Base-by-base conservation (phyloP, 1,140 invertebrate genomes). In the Caenorhabditis briggsae region DNA sequence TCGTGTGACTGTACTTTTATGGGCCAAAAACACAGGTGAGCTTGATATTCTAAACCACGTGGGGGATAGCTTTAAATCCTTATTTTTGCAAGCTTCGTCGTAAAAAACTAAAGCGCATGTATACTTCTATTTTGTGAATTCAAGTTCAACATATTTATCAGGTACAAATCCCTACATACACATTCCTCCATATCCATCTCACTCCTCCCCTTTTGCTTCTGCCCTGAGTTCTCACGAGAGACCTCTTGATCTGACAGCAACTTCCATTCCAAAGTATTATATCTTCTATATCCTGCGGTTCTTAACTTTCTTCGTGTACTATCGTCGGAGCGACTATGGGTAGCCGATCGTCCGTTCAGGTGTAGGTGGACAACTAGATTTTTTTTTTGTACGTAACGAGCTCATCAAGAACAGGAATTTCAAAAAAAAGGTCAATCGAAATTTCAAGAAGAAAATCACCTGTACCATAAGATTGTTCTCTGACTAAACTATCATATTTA, bases 11-110 rank as follows among this genome's bases (percentile, higher is more conserved):
- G 70, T 78, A 78, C 70, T 20, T 78, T 46, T 78, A 78, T 78
- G 70, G 70, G 70, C 70, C 70, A 78, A 78, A 78, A 78, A 78
- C 70, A 78, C 70, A 78, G 70, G 70, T 78, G 70, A 78, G 70
- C 46, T 46, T n/a, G 3, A 9, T 23, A 8, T 78, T 41, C 23
- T 25, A 33, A 25, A 20, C 5, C 23, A 25, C 25, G 8, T 61
- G 11, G 23, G 20, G 33, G 33, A 33, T 33, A n/a, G n/a, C n/a
- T n/a, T n/a, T n/a, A n/a, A n/a, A n/a, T n/a, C n/a, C n/a, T n/a
- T n/a, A n/a, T n/a, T n/a, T n/a, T n/a, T n/a, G n/a, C n/a, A n/a
- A n/a, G n/a, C n/a, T n/a, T n/a, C n/a, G n/a, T n/a, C n/a, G n/a
- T n/a, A n/a, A n/a, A 23, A 43, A 23, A 41, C 41, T 43, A 65